Evolutionary conservation across 1,140 invertebrate genomes (phyloP).

Genomic region (Cataglyphis hispanica): DNA sequence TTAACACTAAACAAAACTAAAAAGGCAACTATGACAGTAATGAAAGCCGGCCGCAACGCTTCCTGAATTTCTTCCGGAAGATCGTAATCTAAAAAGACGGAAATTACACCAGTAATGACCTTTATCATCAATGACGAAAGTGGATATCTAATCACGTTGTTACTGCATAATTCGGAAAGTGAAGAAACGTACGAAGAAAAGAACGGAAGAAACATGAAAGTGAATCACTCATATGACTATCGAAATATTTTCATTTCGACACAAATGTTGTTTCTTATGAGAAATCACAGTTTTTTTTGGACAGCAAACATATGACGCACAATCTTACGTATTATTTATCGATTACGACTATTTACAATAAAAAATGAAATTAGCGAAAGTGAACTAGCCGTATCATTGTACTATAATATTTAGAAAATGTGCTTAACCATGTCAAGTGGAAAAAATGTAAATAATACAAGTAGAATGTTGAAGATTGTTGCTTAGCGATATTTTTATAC

Average conservation of each 20-base stretch:
- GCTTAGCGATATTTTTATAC: background rate
- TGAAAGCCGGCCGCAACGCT: background rate
- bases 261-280: background rate
- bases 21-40: background rate
- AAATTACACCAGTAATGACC: slow-evolving; percentile 2
- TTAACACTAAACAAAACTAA: background rate
- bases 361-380: too few species aligned
- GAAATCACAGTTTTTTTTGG: background rate
- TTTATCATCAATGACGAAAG: slow-evolving; percentile 36
- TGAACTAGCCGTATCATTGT: too few species aligned
- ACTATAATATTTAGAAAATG: background rate
- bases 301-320: background rate
- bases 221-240: slow-evolving; percentile 11
- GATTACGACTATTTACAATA: background rate
- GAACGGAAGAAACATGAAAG: slow-evolving; percentile 19
- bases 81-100: background rate
- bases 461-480: background rate
- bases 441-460: background rate
- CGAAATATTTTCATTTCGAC: background rate
- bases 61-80: background rate
- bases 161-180: slow-evolving; percentile 35
- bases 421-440: slow-evolving; percentile 8
- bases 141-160: slow-evolving; percentile 24
- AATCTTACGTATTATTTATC: background rate
- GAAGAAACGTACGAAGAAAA: slow-evolving; percentile 10